Conservation (phyloP, 2,797 vertebrate species). For the Pipistrellus kuhlii region DNA sequence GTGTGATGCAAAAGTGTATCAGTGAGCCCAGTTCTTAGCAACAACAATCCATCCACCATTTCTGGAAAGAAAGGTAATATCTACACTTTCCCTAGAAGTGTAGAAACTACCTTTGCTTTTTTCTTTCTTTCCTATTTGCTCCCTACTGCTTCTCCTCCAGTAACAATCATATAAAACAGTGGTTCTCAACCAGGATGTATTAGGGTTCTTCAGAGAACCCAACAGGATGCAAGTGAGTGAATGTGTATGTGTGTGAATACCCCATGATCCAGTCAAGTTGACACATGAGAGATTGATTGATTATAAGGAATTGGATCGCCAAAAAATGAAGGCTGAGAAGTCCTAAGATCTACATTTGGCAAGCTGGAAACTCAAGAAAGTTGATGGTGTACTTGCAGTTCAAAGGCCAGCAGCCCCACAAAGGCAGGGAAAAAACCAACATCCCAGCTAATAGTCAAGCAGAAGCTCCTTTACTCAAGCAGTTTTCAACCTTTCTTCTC, state of each 20-base stretch:
- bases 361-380: not conserved
- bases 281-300: not conserved
- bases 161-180: not conserved
- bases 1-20: not conserved
- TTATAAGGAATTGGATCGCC: not conserved
- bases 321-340: not conserved
- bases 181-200: not conserved
- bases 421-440: not conserved
- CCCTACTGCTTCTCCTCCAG: not conserved
- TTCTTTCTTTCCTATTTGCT: not conserved
- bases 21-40: not conserved
- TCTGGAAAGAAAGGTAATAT: slow-evolving; percentile 35
- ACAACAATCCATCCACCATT: not conserved
- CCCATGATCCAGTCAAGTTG: not conserved
- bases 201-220: not conserved
- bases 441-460: not conserved
- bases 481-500: not conserved
- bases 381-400: not conserved
- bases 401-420: not conserved
- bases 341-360: not conserved
- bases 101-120: slow-evolving; percentile 15
- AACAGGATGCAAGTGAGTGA: not conserved
- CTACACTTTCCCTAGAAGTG: not conserved
- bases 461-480: not conserved
- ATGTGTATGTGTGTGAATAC: not conserved